These are phyloP conservation scores for Emydocephalus ijimae DNA, from an alignment of 2,113 vertebrate genomes.

Conservation along the genomic window DNA sequence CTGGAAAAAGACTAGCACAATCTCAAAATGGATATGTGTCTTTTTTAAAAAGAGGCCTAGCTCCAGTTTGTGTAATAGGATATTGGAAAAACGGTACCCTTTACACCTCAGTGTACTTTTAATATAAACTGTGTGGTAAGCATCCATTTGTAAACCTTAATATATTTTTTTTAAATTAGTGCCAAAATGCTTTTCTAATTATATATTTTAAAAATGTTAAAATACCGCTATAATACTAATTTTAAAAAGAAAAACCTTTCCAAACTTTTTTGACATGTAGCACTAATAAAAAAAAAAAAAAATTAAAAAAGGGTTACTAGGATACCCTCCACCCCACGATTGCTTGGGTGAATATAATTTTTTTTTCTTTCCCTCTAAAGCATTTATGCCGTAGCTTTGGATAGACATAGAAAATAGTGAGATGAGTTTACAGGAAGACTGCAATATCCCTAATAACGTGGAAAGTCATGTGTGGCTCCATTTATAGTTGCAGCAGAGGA, in stretches of 20 bases:
- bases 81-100: not conserved
- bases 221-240: not conserved
- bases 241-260: not conserved
- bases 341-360: not conserved
- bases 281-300: slow-evolving; percentile 1
- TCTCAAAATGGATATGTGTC: not conserved
- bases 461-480: not conserved
- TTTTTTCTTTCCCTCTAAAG: not conserved
- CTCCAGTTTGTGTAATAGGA: not conserved
- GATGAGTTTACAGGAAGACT: not conserved
- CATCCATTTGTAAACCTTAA: not conserved
- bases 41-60: not conserved
- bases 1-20: too few species aligned
- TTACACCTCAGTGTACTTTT: not conserved
- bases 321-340: too few species aligned
- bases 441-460: not conserved
- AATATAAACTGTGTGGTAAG: not conserved
- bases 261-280: not conserved
- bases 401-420: not conserved
- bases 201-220: not conserved
- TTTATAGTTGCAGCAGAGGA: not conserved
- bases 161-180: not conserved
- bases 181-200: not conserved
- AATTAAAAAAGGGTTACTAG: not conserved
- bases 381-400: not conserved